A percentile compares a stretch with the other conserved stretches of the same genome.
Conservation (phyloP, 2,113 vertebrate genomes). For the Peromyscus californicus region DNA sequence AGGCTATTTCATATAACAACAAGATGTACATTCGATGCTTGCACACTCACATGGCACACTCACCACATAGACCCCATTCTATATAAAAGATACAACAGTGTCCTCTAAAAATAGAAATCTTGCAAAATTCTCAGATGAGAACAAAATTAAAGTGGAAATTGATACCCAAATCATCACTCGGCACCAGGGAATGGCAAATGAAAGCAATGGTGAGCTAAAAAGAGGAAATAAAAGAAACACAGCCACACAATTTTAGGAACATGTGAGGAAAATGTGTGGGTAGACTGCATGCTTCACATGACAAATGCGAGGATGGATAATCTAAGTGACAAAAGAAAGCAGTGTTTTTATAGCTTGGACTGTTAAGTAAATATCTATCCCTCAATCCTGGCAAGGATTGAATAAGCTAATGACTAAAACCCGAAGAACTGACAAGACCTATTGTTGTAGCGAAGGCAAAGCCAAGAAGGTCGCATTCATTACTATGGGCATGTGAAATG, state of each 20-base stretch:
- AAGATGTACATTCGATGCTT: constrained; percentile 2
- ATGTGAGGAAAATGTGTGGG: background rate
- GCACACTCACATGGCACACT: background rate
- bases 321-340: background rate
- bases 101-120: background rate
- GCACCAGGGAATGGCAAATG: background rate
- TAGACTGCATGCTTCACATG: background rate
- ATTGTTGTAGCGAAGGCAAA: background rate
- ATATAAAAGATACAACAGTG: background rate
- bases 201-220: background rate
- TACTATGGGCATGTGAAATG: background rate
- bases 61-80: background rate
- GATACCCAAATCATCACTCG: background rate
- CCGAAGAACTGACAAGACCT: background rate
- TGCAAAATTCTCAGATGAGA: background rate
- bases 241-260: background rate
- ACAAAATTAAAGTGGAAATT: background rate
- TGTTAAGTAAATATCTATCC: background rate
- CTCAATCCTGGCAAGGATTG: background rate
- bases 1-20: background rate
- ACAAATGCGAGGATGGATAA: background rate
- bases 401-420: background rate
- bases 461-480: background rate
- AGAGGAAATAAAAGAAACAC: background rate
- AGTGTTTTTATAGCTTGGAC: background rate